Evolutionary conservation across 1,140 invertebrate species (phyloP).

Genomic region (Aphaenogaster floridana): DNA sequence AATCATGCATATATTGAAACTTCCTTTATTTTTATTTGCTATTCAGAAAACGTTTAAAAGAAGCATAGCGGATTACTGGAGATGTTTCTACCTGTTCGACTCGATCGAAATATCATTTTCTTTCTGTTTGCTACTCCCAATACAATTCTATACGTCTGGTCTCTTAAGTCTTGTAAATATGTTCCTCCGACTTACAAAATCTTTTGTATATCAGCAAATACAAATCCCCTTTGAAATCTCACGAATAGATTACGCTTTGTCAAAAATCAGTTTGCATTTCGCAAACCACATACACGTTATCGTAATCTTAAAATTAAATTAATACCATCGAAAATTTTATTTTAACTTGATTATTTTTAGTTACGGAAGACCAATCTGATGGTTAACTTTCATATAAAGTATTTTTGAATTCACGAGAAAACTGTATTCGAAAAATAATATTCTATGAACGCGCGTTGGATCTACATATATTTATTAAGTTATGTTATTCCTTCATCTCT

Average conservation of each 20-base stretch:
- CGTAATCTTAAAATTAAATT: conserved; percentile 16
- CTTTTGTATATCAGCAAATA: background rate
- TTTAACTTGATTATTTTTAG: background rate
- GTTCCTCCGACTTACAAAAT: background rate
- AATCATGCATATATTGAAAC: background rate
- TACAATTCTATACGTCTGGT: background rate
- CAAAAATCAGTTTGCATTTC: conserved; percentile 13
- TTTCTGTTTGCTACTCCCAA: background rate
- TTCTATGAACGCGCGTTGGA: background rate
- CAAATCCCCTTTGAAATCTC: background rate
- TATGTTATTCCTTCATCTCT: background rate
- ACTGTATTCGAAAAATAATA: background rate
- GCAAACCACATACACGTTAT: background rate
- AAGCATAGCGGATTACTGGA: background rate
- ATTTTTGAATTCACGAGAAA: background rate
- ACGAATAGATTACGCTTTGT: background rate
- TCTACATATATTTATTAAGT: background rate
- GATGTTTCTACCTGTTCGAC: background rate
- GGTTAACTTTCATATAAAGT: background rate
- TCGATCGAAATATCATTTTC: conserved; percentile 28
- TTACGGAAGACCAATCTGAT: background rate
- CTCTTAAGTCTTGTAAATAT: conserved; percentile 11
- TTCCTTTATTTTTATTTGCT: background rate
- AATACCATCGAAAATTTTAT: background rate
- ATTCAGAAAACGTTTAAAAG: background rate